These are phyloP conservation scores for Lampris incognitus DNA, from an alignment of 2,113 vertebrate species.

Conservation along the genomic window DNA sequence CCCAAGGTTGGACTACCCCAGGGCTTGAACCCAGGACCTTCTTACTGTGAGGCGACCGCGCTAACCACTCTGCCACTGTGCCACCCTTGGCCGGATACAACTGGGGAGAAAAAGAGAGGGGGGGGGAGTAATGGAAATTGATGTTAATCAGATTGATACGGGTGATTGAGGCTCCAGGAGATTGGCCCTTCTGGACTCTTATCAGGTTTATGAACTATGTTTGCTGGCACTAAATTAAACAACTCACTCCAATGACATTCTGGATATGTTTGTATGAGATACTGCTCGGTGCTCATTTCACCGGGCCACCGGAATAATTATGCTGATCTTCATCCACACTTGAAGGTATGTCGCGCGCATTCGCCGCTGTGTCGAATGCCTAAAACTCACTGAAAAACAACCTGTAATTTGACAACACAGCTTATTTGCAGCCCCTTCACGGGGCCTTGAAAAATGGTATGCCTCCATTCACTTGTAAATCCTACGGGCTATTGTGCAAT, in stretches of 20 bases:
- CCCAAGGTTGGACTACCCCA: too few relatives aligned
- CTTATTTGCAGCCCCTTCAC: slow-evolving; percentile 15
- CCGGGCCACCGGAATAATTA: slow-evolving; percentile 34
- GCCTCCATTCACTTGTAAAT: slow-evolving; percentile 31
- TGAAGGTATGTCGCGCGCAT: slow-evolving; percentile 4
- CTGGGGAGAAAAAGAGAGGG: too few relatives aligned
- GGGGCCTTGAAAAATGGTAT: slow-evolving; percentile 5
- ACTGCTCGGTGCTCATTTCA: slow-evolving; percentile 12
- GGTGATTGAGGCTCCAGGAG: not conserved
- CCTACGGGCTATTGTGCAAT: slow-evolving; percentile 34
- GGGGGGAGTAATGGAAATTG: too few relatives aligned
- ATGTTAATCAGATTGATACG: slow-evolving; percentile 13
- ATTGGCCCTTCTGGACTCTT: slow-evolving; percentile 30
- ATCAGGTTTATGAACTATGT: not conserved
- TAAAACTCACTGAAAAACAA: slow-evolving; percentile 16
- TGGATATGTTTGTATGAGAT: slow-evolving; percentile 39
- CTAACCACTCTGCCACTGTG: too few relatives aligned
- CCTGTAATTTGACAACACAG: not conserved
- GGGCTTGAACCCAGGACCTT: too few relatives aligned
- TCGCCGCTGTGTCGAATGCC: not conserved
- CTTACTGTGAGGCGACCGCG: too few relatives aligned
- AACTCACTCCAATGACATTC: slow-evolving; percentile 35
- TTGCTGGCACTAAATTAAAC: slow-evolving; percentile 59
- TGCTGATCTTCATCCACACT: slow-evolving; percentile 16
- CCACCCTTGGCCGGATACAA: too few relatives aligned